These are phyloP conservation scores for Australoheros scitulus DNA, from an alignment of 2,113 vertebrate species.

Conservation along the genomic window DNA sequence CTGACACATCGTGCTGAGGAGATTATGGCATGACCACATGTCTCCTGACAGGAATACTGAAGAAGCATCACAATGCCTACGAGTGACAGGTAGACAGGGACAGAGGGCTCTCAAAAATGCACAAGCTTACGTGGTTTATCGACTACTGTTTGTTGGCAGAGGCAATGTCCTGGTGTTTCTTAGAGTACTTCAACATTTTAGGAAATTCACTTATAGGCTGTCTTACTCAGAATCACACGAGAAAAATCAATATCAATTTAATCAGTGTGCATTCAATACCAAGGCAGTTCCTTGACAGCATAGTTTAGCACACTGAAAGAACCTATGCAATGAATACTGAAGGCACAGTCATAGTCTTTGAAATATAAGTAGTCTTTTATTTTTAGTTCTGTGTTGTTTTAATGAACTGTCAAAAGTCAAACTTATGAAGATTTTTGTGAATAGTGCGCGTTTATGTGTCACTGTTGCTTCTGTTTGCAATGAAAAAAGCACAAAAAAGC, in stretches of 20 bases:
- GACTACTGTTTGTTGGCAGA: background rate
- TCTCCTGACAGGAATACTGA: constrained; percentile 37
- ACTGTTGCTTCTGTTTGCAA: background rate
- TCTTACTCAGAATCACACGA: background rate
- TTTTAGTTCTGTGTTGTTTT: background rate
- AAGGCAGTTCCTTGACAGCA: background rate
- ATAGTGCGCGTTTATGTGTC: background rate
- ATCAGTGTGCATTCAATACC: background rate
- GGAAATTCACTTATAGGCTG: background rate
- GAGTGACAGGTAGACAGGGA: constrained; percentile 4
- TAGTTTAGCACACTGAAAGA: background rate
- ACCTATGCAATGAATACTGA: background rate
- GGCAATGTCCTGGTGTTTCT: background rate
- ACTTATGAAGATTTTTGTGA: background rate
- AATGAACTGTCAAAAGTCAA: background rate
- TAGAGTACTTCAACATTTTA: constrained; percentile 9
- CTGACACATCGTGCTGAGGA: constrained; percentile 30
- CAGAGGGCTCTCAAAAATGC: background rate
- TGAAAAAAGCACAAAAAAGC: too few relatives aligned
- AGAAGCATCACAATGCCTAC: background rate
- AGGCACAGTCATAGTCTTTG: background rate
- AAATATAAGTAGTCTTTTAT: background rate
- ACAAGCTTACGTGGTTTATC: background rate
- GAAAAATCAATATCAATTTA: background rate
- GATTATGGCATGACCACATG: constrained; percentile 39